Base-by-base conservation (phyloP, 2,113 vertebrate species). In the Burhinus oedicnemus region DNA sequence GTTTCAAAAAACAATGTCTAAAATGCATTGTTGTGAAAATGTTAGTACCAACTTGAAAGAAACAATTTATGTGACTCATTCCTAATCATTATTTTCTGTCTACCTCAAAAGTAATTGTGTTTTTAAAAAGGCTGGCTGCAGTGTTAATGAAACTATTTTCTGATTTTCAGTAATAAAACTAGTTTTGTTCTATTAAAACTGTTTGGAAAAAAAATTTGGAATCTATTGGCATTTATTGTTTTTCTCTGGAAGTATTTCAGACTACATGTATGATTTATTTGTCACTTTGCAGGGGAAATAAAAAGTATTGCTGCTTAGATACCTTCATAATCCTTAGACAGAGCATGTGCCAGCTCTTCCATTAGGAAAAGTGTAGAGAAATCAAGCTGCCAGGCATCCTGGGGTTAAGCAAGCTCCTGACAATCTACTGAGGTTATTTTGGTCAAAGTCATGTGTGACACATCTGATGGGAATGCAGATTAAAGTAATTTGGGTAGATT, bases 341-440 rank as follows among this genome's bases (percentile, higher is more conserved):
- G 85, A 72, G 26, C 27, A 51, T 18, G 61, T 84, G 86, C 90
- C 90, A 96, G 80, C 80, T 92, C 57, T 89, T 82, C 86, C 83
- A 65, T 92, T n/a, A 93, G 90, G 76, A 29, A 26, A 89, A 82
- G 15, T 18, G 72, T 6, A 55, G 60, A 64, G 40, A 70, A 92
- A 61, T 70, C 29, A 72, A 70, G 42, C 75, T 42, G 70, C 42
- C 42, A 54, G 68, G 55, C 51, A 66, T 47, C 51, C 42, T 38
- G 40, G 83, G 55, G 60, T 84, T 92, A 55, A 71, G 83, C 32
- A 71, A 87, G 47, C 68, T 75, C n/a, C 62, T 74, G 49, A 61
- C 10, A 17, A 57, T 14, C 44, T 85, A 23, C 55, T 34, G 78
- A 83, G 66, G 40, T 80, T 92, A 60, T 84, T 90, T 71, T 84